phyloP scores from a whole-genome alignment of 2,113 vertebrate species.

The Trogon melanurus region DNA sequence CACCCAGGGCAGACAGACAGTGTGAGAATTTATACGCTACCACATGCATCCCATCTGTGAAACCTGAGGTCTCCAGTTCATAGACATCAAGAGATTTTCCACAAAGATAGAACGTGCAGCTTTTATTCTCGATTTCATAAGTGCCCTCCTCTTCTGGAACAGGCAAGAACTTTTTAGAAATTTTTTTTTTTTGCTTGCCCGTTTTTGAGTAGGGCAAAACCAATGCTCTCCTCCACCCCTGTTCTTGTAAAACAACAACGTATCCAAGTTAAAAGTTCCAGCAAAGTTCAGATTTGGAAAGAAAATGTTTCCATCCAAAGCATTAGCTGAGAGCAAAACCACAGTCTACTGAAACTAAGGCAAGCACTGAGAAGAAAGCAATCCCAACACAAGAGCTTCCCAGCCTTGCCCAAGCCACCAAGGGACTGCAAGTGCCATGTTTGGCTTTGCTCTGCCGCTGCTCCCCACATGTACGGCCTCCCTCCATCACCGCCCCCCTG shows the following conservation, averaged over 20 bases:
- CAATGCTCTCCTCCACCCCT: not conserved
- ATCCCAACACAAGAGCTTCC: not conserved
- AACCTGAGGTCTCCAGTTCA: not conserved
- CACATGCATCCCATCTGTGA: not conserved
- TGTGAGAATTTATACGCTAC: not conserved
- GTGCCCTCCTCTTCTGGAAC: not conserved
- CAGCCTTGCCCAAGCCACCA: not conserved
- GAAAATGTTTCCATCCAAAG: not conserved
- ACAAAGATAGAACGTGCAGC: not conserved
- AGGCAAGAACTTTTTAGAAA: not conserved
- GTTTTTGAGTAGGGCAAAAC: not conserved
- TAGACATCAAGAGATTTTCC: not conserved
- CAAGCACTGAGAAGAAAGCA: not conserved
- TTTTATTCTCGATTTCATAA: not conserved
- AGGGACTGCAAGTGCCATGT: not conserved
- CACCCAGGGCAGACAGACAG: not conserved
- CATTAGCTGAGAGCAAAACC: not conserved
- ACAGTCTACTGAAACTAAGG: fast-evolving
- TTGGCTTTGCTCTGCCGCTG: not conserved
- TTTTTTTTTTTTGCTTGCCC: not conserved
- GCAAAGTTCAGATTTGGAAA: not conserved
- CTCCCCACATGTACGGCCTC: fast-evolving
- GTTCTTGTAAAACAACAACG: not conserved
- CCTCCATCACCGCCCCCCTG: not conserved
- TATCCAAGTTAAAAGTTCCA: not conserved